Conservation (phyloP, 2,113 vertebrate species). For the Callaeas wilsoni region DNA sequence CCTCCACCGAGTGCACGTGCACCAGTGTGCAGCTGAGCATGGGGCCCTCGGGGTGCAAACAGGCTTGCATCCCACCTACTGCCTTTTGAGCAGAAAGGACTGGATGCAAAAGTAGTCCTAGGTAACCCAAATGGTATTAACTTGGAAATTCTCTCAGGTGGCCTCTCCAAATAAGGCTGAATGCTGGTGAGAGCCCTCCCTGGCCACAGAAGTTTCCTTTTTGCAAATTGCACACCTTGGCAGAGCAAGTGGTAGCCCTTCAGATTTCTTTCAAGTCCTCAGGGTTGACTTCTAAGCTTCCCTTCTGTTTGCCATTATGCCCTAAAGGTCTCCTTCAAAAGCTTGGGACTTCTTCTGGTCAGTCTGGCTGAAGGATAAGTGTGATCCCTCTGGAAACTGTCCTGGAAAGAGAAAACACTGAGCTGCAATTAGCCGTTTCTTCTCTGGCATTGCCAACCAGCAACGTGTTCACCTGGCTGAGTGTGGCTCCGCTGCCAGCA, state of each 20-base stretch:
- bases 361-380: not conserved
- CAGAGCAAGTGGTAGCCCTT: not conserved
- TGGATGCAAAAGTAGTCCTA: not conserved
- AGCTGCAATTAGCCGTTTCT: not conserved
- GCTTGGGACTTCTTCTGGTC: not conserved
- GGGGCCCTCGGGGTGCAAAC: not conserved
- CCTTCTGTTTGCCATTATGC: not conserved
- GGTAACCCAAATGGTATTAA: not conserved
- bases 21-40: not conserved
- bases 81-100: not conserved
- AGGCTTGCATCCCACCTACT: not conserved
- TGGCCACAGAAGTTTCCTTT: not conserved
- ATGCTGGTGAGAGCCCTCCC: not conserved
- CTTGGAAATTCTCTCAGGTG: not conserved
- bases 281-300: not conserved
- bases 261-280: not conserved
- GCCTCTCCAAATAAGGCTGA: not conserved
- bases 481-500: accelerated
- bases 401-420: not conserved
- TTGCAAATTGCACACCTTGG: not conserved
- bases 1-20: not conserved
- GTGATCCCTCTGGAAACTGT: not conserved
- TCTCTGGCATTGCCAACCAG: not conserved
- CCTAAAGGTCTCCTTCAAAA: not conserved
- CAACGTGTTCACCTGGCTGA: not conserved